Conservation (phyloP, 2,888 invertebrate genomes). For the Idaea aversata region DNA sequence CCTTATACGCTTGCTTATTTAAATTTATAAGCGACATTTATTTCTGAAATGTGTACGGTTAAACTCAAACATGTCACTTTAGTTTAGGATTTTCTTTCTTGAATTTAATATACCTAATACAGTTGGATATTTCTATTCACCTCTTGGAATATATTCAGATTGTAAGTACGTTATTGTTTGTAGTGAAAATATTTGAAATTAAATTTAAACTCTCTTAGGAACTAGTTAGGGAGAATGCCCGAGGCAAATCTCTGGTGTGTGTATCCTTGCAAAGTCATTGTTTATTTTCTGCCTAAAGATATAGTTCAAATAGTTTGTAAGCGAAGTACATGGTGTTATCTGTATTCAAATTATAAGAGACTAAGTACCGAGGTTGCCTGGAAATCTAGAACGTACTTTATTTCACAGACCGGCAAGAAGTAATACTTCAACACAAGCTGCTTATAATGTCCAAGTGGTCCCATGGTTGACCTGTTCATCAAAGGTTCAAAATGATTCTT, state of each 20-base stretch:
- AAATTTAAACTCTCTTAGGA: background rate
- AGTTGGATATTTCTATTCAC: too few relatives aligned
- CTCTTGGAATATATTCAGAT: too few relatives aligned
- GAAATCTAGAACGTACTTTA: too few relatives aligned
- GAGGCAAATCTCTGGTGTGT: background rate
- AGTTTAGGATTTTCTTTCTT: background rate
- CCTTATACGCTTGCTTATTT: slow-evolving; percentile 28
- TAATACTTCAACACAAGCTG: too few relatives aligned
- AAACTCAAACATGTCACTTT: background rate
- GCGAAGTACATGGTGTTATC: background rate
- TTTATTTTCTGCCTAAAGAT: background rate
- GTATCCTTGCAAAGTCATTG: background rate
- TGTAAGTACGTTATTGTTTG: background rate
- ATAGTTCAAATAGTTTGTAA: background rate
- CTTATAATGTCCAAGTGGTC: too few relatives aligned
- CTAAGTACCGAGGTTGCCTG: too few relatives aligned
- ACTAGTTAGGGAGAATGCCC: background rate
- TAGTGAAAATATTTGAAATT: background rate
- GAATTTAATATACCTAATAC: too few relatives aligned
- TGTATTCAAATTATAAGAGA: background rate
- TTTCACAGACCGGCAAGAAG: too few relatives aligned
- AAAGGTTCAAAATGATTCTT: too few relatives aligned
- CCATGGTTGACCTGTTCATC: too few relatives aligned
- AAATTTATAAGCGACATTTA: slow-evolving; percentile 29
- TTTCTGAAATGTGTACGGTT: slow-evolving; percentile 12